Evolutionary conservation across 2,113 vertebrate genomes (phyloP).

Genomic region (Ophiodon elongatus): DNA sequence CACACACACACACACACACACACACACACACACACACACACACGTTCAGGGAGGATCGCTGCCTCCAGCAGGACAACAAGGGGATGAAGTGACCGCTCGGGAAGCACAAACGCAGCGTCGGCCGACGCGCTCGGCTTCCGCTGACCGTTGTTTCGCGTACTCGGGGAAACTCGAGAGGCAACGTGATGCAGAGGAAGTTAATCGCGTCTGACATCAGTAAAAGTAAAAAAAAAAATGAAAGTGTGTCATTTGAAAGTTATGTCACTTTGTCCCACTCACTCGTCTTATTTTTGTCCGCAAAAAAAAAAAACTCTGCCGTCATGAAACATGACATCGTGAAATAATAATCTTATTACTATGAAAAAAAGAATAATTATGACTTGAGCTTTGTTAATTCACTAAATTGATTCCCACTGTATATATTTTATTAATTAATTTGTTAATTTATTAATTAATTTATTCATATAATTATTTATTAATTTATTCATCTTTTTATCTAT

Average conservation of each 20-base stretch:
- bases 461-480: not conserved
- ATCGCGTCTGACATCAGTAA: not conserved
- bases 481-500: not conserved
- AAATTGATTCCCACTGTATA: not conserved
- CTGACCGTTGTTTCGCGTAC: not conserved
- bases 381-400: not conserved
- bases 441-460: not conserved
- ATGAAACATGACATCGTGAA: not conserved
- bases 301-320: not conserved
- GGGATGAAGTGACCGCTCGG: conserved; percentile 30
- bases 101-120: conserved; percentile 22
- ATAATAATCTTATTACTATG: not conserved
- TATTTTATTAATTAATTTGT: not conserved
- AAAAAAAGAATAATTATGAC: not conserved
- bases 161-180: not conserved
- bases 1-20: too few species aligned
- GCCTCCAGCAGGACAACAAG: conserved; percentile 28
- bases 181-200: not conserved
- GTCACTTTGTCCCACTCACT: not conserved
- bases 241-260: not conserved
- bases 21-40: not conserved
- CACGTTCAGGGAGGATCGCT: not conserved
- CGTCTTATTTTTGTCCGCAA: not conserved
- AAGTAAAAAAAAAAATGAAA: not conserved
- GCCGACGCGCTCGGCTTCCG: not conserved